Percentiles rank a stretch among this genome's conserved stretches.
These are phyloP conservation scores for Phalacrocorax brasilianus DNA, from an alignment of 2,113 vertebrate species.

Conservation along the genomic window DNA sequence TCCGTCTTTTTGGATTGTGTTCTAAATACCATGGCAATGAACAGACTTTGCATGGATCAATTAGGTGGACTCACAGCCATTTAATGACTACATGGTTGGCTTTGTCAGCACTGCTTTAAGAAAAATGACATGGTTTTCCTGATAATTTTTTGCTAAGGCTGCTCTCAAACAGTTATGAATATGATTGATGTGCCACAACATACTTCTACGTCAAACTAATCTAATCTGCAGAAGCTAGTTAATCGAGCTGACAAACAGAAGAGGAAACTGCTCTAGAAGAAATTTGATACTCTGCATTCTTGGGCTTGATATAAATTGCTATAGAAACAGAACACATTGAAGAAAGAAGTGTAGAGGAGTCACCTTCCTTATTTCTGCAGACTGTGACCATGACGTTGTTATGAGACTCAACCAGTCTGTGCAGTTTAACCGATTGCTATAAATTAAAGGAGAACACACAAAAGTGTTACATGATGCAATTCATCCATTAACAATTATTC, in stretches of 20 bases:
- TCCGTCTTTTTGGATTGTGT: background rate
- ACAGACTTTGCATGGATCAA: background rate
- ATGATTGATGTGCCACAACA: background rate
- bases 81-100: background rate
- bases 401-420: constrained; percentile 79
- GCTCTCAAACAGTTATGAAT: background rate
- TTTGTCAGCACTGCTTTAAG: background rate
- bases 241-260: background rate
- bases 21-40: background rate
- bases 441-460: constrained; percentile 57
- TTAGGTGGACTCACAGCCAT: background rate
- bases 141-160: background rate
- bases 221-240: background rate
- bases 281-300: background rate
- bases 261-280: background rate
- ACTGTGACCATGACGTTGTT: constrained; percentile 75
- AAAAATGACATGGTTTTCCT: background rate
- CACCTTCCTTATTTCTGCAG: constrained; percentile 73
- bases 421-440: constrained; percentile 82
- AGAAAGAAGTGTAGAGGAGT: constrained; percentile 31
- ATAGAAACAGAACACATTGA: background rate
- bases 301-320: background rate
- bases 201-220: background rate
- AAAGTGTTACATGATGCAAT: background rate
- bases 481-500: background rate